A percentile compares a stretch with the other conserved stretches of the same genome.
phyloP scores from a whole-genome alignment of 2,113 vertebrate genomes.

The Xiphophorus maculatus region DNA sequence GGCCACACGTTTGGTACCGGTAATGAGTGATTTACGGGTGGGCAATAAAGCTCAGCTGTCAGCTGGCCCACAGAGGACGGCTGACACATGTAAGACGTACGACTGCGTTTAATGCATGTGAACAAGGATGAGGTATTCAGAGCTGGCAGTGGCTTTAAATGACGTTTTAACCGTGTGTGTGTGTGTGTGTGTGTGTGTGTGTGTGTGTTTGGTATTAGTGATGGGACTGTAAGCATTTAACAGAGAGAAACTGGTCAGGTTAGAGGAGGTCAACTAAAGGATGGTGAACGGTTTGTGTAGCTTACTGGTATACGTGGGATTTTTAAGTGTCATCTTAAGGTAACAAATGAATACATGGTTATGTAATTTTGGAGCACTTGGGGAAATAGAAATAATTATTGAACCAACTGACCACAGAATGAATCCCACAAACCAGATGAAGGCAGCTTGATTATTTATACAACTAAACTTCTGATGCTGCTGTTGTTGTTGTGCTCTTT shows the following conservation, averaged over 20 bases:
- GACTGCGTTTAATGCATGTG: background rate
- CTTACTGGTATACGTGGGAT: background rate
- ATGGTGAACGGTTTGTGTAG: background rate
- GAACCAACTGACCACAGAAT: background rate
- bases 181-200: background rate
- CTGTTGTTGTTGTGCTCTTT: too few relatives aligned
- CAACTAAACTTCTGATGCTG: too few relatives aligned
- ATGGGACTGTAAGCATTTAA: background rate
- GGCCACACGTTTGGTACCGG: background rate
- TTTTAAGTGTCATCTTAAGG: background rate
- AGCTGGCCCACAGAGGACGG: background rate
- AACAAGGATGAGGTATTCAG: background rate
- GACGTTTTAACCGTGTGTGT: background rate
- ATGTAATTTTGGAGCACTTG: background rate
- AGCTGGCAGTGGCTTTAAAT: background rate
- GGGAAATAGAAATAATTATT: background rate
- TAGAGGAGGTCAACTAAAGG: background rate
- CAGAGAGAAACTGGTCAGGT: background rate
- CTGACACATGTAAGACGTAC: background rate
- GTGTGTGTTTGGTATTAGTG: background rate
- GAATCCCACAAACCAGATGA: background rate
- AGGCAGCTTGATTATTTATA: background rate
- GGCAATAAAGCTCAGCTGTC: conserved; percentile 9
- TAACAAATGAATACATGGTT: background rate
- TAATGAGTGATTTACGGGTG: conserved; percentile 18